Percentiles rank a stretch among this genome's conserved stretches.
These are phyloP conservation scores for Hystrix brachyura DNA, from an alignment of 2,113 vertebrate genomes.

Conservation along the genomic window DNA sequence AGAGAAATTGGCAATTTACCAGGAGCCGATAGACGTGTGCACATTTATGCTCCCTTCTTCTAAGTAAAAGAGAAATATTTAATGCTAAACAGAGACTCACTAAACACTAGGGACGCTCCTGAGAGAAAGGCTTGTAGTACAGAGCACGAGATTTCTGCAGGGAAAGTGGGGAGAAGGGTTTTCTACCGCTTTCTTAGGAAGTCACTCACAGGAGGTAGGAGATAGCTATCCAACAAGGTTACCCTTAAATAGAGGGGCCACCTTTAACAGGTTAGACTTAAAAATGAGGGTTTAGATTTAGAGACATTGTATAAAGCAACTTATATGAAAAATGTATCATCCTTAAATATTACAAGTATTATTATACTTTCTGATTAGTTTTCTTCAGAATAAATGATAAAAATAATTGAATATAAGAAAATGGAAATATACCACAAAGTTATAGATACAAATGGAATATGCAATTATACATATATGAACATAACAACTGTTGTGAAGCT, in stretches of 20 bases:
- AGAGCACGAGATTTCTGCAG: not conserved
- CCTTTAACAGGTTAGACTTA: not conserved
- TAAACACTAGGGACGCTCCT: not conserved
- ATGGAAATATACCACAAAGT: not conserved
- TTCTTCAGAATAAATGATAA: slow-evolving; percentile 11
- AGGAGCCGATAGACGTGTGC: accelerated
- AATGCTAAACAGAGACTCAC: not conserved
- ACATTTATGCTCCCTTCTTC: not conserved
- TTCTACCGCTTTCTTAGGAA: not conserved
- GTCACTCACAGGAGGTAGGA: not conserved
- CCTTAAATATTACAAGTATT: not conserved
- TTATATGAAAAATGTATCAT: not conserved
- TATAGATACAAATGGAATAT: not conserved
- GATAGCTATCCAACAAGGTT: not conserved
- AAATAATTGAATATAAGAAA: slow-evolving; percentile 12
- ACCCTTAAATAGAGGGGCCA: not conserved
- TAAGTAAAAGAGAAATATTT: not conserved
- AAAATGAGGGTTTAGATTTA: not conserved
- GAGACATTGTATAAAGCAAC: not conserved
- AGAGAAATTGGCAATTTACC: slow-evolving; percentile 14
- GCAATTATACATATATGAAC: not conserved
- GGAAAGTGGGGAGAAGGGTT: accelerated
- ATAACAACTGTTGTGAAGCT: not conserved
- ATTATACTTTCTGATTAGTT: not conserved
- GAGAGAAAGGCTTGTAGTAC: not conserved